Percentiles rank a stretch among this genome's conserved stretches.
Evolutionary conservation across 1,140 invertebrate species (phyloP).

Genomic region (Carposina sasakii): DNA sequence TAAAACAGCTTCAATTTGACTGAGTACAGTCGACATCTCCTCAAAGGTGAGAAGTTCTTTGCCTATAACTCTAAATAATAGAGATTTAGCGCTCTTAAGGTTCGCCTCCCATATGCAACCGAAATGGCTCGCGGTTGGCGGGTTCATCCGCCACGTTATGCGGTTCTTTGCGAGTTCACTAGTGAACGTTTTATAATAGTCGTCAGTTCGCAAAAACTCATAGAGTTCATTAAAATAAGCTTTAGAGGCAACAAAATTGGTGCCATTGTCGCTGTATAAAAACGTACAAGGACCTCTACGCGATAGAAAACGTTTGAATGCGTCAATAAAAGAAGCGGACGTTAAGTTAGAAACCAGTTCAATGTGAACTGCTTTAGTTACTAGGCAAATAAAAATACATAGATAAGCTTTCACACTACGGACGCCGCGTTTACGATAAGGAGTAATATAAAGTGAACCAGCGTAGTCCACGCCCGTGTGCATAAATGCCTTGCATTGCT

Average conservation of each 20-base stretch:
- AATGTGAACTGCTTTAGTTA: constrained; percentile 45
- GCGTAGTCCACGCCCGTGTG: constrained; percentile 34
- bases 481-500: constrained; percentile 30
- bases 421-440: constrained; percentile 10
- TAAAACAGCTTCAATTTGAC: constrained; percentile 35
- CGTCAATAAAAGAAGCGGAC: constrained; percentile 34
- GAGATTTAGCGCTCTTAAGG: constrained; percentile 27
- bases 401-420: constrained; percentile 37
- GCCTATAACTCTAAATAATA: constrained; percentile 28
- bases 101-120: constrained; percentile 25
- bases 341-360: constrained; percentile 42
- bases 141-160: constrained; percentile 22
- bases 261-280: constrained; percentile 32
- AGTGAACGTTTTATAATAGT: constrained; percentile 3
- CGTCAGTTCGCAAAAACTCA: constrained; percentile 9
- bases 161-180: constrained; percentile 15
- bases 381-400: constrained; percentile 44
- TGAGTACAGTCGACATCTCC: constrained; percentile 30
- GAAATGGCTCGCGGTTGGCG: constrained; percentile 31
- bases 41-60: constrained; percentile 29
- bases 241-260: constrained; percentile 29
- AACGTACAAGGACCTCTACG: constrained; percentile 29
- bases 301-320: constrained; percentile 40
- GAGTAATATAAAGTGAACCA: constrained; percentile 34
- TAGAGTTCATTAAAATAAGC: constrained; percentile 10